These are phyloP conservation scores for Clarias fuscus DNA, from an alignment of 2,797 vertebrate genomes.

Conservation along the genomic window DNA sequence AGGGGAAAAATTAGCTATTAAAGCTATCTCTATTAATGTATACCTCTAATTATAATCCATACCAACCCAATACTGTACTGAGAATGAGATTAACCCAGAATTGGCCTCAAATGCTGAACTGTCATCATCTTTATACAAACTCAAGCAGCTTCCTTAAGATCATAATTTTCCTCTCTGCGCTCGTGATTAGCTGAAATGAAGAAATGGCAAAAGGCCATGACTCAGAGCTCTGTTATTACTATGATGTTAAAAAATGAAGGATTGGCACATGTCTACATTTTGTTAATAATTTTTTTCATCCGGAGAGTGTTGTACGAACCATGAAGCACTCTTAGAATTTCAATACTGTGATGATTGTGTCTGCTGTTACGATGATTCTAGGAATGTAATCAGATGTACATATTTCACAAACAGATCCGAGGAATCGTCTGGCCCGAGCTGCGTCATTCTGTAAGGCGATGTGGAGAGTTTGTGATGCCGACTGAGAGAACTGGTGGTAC, in stretches of 20 bases:
- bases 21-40: background rate
- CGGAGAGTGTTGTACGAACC: background rate
- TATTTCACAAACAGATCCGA: constrained; percentile 48
- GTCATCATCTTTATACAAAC: background rate
- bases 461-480: background rate
- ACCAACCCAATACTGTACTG: background rate
- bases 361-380: background rate
- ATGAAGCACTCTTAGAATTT: background rate
- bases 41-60: background rate
- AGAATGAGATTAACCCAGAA: too few species aligned
- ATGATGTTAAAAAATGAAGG: background rate
- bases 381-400: background rate
- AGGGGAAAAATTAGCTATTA: background rate
- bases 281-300: background rate
- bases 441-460: constrained; percentile 68
- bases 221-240: background rate
- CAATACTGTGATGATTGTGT: background rate
- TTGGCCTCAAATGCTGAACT: background rate
- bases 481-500: background rate
- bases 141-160: background rate
- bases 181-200: background rate
- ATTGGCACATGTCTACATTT: background rate
- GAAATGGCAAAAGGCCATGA: background rate
- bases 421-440: constrained; percentile 62
- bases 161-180: background rate